Conservation (phyloP, 1,140 invertebrate species). For the Leptinotarsa lineolata region DNA sequence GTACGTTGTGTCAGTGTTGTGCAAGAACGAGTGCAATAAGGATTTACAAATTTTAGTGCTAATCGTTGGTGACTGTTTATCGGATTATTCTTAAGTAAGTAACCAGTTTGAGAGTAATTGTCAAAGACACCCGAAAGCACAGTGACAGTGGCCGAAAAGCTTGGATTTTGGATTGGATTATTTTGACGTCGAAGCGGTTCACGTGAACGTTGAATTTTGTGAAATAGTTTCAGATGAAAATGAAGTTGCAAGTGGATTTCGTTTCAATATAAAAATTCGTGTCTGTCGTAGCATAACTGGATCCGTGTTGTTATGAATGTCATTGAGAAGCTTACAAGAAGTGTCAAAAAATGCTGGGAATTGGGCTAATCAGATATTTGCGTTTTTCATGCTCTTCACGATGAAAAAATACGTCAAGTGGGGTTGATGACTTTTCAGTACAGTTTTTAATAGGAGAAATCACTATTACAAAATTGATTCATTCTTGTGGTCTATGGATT, state of each 20-base stretch:
- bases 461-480: too few relatives aligned
- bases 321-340: not conserved
- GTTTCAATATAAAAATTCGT: too few relatives aligned
- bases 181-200: not conserved
- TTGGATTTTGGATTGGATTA: not conserved
- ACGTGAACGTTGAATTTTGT: too few relatives aligned
- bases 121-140: not conserved
- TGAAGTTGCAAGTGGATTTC: too few relatives aligned
- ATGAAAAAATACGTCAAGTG: not conserved
- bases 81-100: conserved; percentile 20
- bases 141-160: conserved; percentile 20
- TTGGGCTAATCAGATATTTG: not conserved
- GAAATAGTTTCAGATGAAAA: too few relatives aligned
- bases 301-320: not conserved
- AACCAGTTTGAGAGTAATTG: not conserved
- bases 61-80: conserved; percentile 30
- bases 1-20: conserved; percentile 32
- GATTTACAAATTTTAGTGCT: conserved; percentile 26
- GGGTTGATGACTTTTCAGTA: not conserved
- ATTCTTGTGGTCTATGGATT: too few relatives aligned
- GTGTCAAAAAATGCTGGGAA: not conserved
- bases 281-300: too few relatives aligned
- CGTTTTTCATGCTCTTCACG: not conserved
- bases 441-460: too few relatives aligned
- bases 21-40: conserved; percentile 35